phyloP scores from a whole-genome alignment of 2,888 invertebrate species.

The Ornithoptera priamus region DNA sequence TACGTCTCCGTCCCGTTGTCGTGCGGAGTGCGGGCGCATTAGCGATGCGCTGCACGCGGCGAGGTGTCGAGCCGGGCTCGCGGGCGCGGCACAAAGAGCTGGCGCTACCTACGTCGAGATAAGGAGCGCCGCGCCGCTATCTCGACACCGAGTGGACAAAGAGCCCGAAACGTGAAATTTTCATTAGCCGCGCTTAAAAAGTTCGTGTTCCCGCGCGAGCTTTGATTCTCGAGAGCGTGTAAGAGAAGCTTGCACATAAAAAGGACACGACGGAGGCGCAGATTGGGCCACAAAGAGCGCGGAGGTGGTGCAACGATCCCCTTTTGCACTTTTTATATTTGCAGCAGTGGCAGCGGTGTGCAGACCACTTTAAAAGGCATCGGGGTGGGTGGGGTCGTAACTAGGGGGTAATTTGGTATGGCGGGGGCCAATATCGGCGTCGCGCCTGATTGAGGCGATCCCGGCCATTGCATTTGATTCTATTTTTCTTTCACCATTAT shows the following conservation, averaged over 20 bases:
- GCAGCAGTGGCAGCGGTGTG: conserved; percentile 74
- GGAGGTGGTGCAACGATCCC: conserved; percentile 73
- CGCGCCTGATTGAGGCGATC: conserved; percentile 78
- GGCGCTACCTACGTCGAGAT: conserved; percentile 60
- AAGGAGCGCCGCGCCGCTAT: conserved; percentile 54
- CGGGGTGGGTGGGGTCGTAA: conserved; percentile 71
- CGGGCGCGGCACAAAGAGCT: conserved; percentile 53
- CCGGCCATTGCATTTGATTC: conserved; percentile 64
- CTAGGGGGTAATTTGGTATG: conserved; percentile 78
- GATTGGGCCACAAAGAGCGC: conserved; percentile 80
- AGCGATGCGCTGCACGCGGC: conserved; percentile 67
- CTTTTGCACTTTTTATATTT: conserved; percentile 78
- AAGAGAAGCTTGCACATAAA: conserved; percentile 73
- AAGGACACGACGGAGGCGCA: conserved; percentile 74
- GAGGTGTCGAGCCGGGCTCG: conserved; percentile 55
- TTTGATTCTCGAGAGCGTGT: conserved; percentile 77
- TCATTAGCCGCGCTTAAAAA: conserved; percentile 74
- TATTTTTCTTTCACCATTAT: conserved; percentile 55
- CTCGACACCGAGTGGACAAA: conserved; percentile 64
- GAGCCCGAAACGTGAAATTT: conserved; percentile 74
- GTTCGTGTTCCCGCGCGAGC: conserved; percentile 63
- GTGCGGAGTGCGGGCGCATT: conserved; percentile 50
- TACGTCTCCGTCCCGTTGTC: conserved; percentile 50
- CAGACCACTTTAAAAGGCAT: conserved; percentile 80
- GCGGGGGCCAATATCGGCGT: conserved; percentile 76